Conservation (phyloP, 1,140 invertebrate species). For the Caligus rogercresseyi region DNA sequence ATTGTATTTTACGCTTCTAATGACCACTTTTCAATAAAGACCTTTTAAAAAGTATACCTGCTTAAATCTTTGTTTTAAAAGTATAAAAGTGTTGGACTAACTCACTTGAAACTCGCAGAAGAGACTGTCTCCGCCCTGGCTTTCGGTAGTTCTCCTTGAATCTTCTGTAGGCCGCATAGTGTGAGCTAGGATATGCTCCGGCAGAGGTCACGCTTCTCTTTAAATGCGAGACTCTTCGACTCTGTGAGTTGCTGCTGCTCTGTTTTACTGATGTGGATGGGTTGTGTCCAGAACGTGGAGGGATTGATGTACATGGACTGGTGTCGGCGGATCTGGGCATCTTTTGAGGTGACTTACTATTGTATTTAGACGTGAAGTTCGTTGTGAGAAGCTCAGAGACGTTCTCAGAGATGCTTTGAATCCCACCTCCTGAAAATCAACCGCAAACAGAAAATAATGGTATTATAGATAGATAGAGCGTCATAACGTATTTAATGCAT, state of each 20-base stretch:
- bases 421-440: neutral
- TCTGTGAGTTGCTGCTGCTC: neutral
- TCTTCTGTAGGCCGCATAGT: neutral
- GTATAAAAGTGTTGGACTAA: too few species aligned
- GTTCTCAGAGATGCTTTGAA: neutral
- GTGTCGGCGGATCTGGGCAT: conserved; percentile 5
- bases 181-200: neutral
- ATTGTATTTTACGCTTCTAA: too few species aligned
- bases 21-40: too few species aligned
- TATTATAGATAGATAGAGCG: too few species aligned
- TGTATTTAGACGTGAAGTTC: neutral
- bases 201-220: neutral
- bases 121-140: neutral
- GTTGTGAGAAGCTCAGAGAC: neutral
- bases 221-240: neutral
- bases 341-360: neutral
- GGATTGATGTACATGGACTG: conserved; percentile 18
- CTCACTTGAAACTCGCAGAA: neutral
- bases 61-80: too few species aligned
- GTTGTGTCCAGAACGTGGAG: neutral
- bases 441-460: too few species aligned
- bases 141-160: neutral
- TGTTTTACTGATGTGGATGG: too few species aligned
- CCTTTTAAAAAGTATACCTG: too few species aligned
- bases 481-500: too few species aligned